phyloP scores from a whole-genome alignment of 2,797 vertebrate genomes.

The Helicolenus hilgendorfi region DNA sequence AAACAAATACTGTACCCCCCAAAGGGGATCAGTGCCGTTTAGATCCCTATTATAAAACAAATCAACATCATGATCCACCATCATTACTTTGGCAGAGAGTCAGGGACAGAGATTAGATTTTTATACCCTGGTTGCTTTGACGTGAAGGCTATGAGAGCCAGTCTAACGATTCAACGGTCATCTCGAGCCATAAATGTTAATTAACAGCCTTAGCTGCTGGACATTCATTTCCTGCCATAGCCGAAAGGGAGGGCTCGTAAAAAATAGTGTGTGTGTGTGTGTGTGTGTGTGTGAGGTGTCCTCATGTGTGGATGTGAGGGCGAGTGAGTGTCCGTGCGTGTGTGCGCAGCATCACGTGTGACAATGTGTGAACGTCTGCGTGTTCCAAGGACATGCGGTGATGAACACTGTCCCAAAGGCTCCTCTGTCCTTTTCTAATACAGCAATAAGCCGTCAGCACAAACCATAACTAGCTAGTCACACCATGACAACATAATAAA shows the following conservation, averaged over 20 bases:
- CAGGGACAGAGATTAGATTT: constrained; percentile 70
- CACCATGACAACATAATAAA: constrained; percentile 65
- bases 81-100: constrained; percentile 70
- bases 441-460: constrained; percentile 72
- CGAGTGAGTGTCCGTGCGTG: background rate
- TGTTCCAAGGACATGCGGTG: constrained; percentile 73
- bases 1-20: constrained; percentile 34
- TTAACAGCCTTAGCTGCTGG: constrained; percentile 78
- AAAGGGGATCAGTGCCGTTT: constrained; percentile 41
- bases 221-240: constrained; percentile 81
- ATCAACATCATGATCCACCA: constrained; percentile 65
- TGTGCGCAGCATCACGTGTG: constrained; percentile 40
- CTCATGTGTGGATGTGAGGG: background rate
- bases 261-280: constrained; percentile 30
- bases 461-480: constrained; percentile 69
- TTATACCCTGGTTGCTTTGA: constrained; percentile 68
- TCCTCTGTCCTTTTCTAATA: constrained; percentile 74
- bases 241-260: constrained; percentile 67
- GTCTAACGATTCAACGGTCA: constrained; percentile 74
- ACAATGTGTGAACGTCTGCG: constrained; percentile 47
- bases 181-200: constrained; percentile 82
- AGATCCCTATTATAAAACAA: constrained; percentile 67
- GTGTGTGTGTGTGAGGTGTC: background rate
- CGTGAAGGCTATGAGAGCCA: constrained; percentile 57
- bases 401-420: constrained; percentile 80